Conservation (phyloP, 2,888 invertebrate genomes). For the Leucophora obtusa region DNA sequence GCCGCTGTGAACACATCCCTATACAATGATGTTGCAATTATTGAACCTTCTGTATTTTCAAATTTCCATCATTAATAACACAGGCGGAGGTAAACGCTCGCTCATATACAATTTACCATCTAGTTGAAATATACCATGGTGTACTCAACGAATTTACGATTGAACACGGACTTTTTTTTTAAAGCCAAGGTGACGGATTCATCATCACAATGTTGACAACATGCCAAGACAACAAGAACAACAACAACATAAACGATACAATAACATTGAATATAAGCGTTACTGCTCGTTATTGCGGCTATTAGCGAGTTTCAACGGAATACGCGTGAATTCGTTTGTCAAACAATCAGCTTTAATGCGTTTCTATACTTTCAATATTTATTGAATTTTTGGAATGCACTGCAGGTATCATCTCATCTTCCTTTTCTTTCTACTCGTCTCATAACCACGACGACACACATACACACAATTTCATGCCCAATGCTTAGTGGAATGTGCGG, state of each 20-base stretch:
- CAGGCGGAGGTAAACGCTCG: slow-evolving; percentile 72
- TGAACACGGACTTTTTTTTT: background rate
- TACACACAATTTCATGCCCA: slow-evolving; percentile 34
- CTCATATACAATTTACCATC: too few relatives aligned
- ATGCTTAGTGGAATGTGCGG: slow-evolving; percentile 67
- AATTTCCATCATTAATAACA: slow-evolving; percentile 79
- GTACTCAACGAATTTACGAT: background rate
- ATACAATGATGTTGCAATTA: slow-evolving; percentile 78
- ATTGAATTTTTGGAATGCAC: slow-evolving; percentile 75
- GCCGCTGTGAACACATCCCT: slow-evolving; percentile 64
- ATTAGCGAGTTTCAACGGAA: slow-evolving; percentile 76
- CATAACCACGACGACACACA: background rate
- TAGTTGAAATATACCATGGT: background rate
- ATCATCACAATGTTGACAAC: slow-evolving; percentile 56
- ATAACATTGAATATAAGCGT: slow-evolving; percentile 48
- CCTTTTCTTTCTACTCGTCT: slow-evolving; percentile 16
- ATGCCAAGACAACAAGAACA: slow-evolving; percentile 20
- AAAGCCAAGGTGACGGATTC: slow-evolving; percentile 72
- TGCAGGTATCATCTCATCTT: slow-evolving; percentile 71
- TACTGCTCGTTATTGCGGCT: slow-evolving; percentile 70
- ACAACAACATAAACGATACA: slow-evolving; percentile 2
- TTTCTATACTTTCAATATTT: slow-evolving; percentile 36
- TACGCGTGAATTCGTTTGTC: slow-evolving; percentile 75
- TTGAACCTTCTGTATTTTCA: slow-evolving; percentile 79
- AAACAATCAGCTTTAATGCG: slow-evolving; percentile 58